Conservation (phyloP, 2,888 invertebrate species). For the Glaucopsyche alexis region DNA sequence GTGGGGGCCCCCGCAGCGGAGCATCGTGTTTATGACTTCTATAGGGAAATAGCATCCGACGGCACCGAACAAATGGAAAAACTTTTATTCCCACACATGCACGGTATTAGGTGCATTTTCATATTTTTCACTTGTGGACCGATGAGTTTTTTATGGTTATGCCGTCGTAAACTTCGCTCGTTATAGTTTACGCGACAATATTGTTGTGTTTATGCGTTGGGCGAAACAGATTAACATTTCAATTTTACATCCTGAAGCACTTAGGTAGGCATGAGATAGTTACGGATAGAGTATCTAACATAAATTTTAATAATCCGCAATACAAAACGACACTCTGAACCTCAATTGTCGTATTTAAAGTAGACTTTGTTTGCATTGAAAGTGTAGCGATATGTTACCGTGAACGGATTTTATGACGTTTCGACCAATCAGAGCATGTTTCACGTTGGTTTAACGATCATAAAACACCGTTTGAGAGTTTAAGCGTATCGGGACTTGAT, state of each 20-base stretch:
- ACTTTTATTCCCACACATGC: constrained; percentile 70
- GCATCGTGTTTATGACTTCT: constrained; percentile 74
- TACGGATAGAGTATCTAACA: not conserved
- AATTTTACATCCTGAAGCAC: constrained; percentile 17
- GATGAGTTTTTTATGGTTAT: constrained; percentile 78
- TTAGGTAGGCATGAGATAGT: not conserved
- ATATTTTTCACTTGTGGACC: constrained; percentile 62
- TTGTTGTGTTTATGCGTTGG: constrained; percentile 62
- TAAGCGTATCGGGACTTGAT: too few relatives aligned
- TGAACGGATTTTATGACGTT: too few relatives aligned
- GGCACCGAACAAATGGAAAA: constrained; percentile 67
- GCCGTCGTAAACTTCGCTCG: constrained; percentile 67
- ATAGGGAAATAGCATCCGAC: constrained; percentile 73
- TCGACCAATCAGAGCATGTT: too few relatives aligned
- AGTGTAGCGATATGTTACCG: too few relatives aligned
- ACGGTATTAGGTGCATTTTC: constrained; percentile 68
- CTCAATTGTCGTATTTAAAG: too few relatives aligned
- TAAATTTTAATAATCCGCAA: not conserved
- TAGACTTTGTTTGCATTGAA: too few relatives aligned
- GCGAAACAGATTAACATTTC: constrained; percentile 39
- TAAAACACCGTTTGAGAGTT: too few relatives aligned
- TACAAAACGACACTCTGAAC: not conserved
- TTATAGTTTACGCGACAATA: constrained; percentile 68
- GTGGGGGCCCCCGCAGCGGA: constrained; percentile 46
- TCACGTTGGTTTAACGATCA: too few relatives aligned